These are phyloP conservation scores for Xenentodon cancila DNA, from an alignment of 2,797 vertebrate genomes.

Conservation along the genomic window DNA sequence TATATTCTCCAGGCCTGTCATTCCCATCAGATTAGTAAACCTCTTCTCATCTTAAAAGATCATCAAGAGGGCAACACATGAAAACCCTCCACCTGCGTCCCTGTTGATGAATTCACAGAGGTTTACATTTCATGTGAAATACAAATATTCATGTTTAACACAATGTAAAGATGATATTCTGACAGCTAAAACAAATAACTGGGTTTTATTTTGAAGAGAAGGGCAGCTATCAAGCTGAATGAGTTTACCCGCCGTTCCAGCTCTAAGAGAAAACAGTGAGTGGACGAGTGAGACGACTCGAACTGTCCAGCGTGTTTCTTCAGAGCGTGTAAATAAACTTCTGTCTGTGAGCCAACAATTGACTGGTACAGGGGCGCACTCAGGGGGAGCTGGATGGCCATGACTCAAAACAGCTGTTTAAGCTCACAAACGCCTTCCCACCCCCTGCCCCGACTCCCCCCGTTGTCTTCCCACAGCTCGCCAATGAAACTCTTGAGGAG, in stretches of 20 bases:
- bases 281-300: constrained; percentile 42
- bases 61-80: too few relatives aligned
- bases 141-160: too few relatives aligned
- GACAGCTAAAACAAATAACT: too few relatives aligned
- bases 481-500: constrained; percentile 31
- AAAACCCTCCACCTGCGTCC: too few relatives aligned
- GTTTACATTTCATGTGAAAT: too few relatives aligned
- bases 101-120: too few relatives aligned
- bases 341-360: constrained; percentile 39
- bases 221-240: neutral
- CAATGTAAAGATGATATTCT: too few relatives aligned
- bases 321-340: constrained; percentile 64
- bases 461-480: constrained; percentile 39
- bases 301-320: constrained; percentile 42
- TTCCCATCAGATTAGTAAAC: too few relatives aligned
- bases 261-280: constrained; percentile 50
- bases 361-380: constrained; percentile 32
- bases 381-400: constrained; percentile 25
- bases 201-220: too few relatives aligned
- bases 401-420: constrained; percentile 73
- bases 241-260: constrained; percentile 37
- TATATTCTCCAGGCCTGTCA: too few relatives aligned
- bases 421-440: constrained; percentile 33
- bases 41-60: too few relatives aligned
- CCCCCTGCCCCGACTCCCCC: constrained; percentile 5